Evolutionary conservation across 2,888 invertebrate species (phyloP), one percentile per base, ranked within the genome.

Genomic region (Quadriops clusia): DNA sequence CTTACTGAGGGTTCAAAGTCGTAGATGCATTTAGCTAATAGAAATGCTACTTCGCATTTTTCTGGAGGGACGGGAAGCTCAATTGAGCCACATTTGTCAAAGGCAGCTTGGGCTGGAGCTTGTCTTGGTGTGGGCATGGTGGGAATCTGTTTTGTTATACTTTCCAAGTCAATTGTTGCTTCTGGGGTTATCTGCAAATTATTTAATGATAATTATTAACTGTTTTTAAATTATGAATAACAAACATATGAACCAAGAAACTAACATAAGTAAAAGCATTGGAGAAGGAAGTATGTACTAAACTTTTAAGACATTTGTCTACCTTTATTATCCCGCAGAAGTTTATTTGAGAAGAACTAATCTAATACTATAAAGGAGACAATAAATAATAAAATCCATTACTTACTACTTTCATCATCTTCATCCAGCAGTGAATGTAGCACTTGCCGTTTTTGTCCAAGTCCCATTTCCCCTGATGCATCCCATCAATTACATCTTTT

Each of bases 11-110:
- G 67, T 38, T 68, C 64, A 16, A 58, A 46, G 9, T 61, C 53
- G 47, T 65, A 62, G 37, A 68, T 57, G 41, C 69, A 69, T 43
- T 67, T 63, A 2, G 64, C 61, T 3, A 61, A 40, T 38, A 64
- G 53, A 49, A 62, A 67, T 4, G 66, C 58, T 9, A 61, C 61
- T 35, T 67, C 66, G 45, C 68, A 69, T 16, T 63, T 46, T 40
- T 68, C 68, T 42, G 64, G n/a, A n/a, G n/a, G n/a, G n/a, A n/a
- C n/a, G n/a, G n/a, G n/a, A n/a, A n/a, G n/a, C n/a, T 44, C 23
- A 65, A 63, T 24, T 31, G 28, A 42, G 56, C 24, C 5, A 46
- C 72, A 72, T 17, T 65, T 58, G 2, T 56, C 52, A 4, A 70
- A 46, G 2, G 67, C 63, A 32, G 51, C 59, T 36, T 60, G 63